Conservation (phyloP, 2,797 vertebrate genomes). For the Darevskia nairensis region DNA sequence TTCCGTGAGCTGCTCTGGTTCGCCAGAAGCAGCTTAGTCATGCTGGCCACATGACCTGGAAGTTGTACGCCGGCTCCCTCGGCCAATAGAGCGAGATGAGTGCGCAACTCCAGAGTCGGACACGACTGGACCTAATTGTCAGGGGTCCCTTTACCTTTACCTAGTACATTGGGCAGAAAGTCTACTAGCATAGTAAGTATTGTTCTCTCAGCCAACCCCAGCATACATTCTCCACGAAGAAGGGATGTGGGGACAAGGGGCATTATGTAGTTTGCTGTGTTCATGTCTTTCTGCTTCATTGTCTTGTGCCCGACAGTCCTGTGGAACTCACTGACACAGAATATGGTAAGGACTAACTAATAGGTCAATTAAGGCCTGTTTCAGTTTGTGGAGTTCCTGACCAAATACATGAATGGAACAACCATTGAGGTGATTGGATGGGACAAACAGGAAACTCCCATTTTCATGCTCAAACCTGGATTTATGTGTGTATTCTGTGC, state of each 20-base stretch:
- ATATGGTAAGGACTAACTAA: neutral
- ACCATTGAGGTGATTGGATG: neutral
- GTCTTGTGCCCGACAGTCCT: neutral
- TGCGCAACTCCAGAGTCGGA: too few relatives aligned
- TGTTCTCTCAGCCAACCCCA: too few relatives aligned
- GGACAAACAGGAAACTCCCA: neutral
- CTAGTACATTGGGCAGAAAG: too few relatives aligned
- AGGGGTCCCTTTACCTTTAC: too few relatives aligned
- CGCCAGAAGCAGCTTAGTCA: too few relatives aligned
- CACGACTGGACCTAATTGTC: too few relatives aligned
- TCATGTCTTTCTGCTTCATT: neutral
- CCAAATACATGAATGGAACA: neutral
- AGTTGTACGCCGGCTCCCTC: too few relatives aligned
- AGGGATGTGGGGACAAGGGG: neutral
- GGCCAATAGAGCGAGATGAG: too few relatives aligned
- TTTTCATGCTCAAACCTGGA: neutral
- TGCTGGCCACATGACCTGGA: too few relatives aligned
- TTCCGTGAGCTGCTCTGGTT: too few relatives aligned
- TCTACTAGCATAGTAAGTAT: too few relatives aligned
- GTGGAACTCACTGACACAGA: neutral
- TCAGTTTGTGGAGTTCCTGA: neutral
- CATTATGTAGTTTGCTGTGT: neutral
- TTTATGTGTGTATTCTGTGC: neutral
- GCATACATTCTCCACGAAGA: neutral
- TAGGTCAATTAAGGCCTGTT: neutral